These are phyloP conservation scores for Xylota sylvarum DNA, from an alignment of 2,888 invertebrate genomes.

Conservation along the genomic window DNA sequence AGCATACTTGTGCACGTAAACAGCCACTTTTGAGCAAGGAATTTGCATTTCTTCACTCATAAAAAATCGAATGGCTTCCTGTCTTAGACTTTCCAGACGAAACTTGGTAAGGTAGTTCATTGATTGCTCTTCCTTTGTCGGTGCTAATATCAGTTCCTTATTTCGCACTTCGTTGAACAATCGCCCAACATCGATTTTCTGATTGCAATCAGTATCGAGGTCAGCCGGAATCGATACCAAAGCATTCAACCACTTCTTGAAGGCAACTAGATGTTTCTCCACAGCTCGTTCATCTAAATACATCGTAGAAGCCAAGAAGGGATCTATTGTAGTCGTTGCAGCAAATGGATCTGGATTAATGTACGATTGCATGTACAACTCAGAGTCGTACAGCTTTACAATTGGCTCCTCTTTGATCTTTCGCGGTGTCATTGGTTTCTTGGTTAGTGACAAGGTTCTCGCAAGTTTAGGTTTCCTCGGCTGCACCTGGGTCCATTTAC, in stretches of 20 bases:
- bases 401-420: constrained; percentile 79
- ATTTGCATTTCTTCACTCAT: constrained; percentile 87
- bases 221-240: constrained; percentile 91
- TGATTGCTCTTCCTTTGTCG: constrained; percentile 90
- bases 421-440: constrained; percentile 81
- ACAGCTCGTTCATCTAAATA: constrained; percentile 90
- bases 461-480: constrained; percentile 81
- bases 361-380: constrained; percentile 83
- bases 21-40: constrained; percentile 89
- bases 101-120: constrained; percentile 89
- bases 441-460: constrained; percentile 80
- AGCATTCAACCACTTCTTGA: constrained; percentile 92
- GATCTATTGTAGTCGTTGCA: constrained; percentile 87
- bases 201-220: constrained; percentile 87
- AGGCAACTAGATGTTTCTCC: constrained; percentile 89
- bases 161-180: constrained; percentile 91
- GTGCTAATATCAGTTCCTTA: constrained; percentile 88
- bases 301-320: constrained; percentile 88
- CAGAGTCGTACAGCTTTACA: constrained; percentile 83
- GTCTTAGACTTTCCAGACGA: constrained; percentile 88
- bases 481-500: constrained; percentile 80
- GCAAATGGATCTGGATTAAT: constrained; percentile 86
- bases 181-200: constrained; percentile 89
- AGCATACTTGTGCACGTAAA: constrained; percentile 91
- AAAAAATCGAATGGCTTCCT: constrained; percentile 88